Percentiles rank a stretch among this genome's conserved stretches.
Evolutionary conservation across 1,140 invertebrate species (phyloP).

Genomic region (Brachionus asplanchnoidis): DNA sequence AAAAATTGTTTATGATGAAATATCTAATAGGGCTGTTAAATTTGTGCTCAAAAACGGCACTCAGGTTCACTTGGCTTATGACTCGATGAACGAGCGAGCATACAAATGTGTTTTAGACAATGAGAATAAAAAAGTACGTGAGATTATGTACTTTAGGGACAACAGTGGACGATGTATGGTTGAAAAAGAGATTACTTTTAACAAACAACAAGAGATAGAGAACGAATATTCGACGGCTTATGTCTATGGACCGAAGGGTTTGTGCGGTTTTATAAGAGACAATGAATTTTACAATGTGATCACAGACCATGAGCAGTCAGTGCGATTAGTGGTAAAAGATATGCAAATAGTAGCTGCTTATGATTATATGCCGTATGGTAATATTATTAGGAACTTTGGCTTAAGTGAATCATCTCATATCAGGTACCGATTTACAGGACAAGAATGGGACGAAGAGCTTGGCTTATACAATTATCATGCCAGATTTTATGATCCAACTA

Average conservation of each 20-base stretch:
- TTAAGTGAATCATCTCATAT: not conserved
- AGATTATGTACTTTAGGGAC: not conserved
- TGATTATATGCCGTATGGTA: conserved; percentile 26
- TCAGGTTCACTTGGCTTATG: not conserved
- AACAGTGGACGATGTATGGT: conserved; percentile 4
- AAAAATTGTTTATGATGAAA: not conserved
- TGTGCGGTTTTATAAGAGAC: not conserved
- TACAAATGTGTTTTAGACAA: not conserved
- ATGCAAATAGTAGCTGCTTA: not conserved
- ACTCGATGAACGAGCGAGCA: not conserved
- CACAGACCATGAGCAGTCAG: not conserved
- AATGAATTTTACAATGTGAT: not conserved
- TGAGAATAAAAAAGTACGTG: not conserved
- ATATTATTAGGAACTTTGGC: not conserved
- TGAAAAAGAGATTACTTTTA: not conserved
- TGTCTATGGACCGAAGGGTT: not conserved
- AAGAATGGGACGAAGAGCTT: conserved; percentile 25
- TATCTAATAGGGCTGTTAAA: conserved; percentile 1
- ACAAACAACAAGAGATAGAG: not conserved
- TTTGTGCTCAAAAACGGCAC: conserved; percentile 5
- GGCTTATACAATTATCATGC: conserved; percentile 10
- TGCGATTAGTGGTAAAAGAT: not conserved
- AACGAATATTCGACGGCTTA: not conserved
- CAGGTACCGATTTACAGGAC: not conserved
- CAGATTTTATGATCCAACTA: conserved; percentile 14